Evolutionary conservation across 1,140 invertebrate species (phyloP), one percentile per base, ranked within the genome.

Genomic region (Metaphire vulgaris): DNA sequence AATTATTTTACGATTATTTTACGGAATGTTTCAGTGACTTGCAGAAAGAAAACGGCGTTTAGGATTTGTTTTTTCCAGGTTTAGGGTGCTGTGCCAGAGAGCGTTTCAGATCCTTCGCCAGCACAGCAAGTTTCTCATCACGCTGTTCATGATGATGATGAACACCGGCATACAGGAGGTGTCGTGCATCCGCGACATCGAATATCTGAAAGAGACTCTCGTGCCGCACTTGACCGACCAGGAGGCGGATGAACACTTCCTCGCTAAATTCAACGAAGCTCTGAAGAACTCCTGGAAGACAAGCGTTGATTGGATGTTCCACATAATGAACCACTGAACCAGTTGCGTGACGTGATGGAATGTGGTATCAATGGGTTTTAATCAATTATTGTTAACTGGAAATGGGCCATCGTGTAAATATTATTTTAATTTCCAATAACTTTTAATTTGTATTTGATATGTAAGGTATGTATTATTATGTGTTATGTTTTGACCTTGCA

Each of bases 81-180:
- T 99, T 88, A 91, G 93, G 82, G 89, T 92, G 79, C 89, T 93
- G 77, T 99, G 97, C 87, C 87, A 78, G 83, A 92, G 86, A 89
- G 96, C 95, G 32, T 99, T 96, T 87, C 88, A 93, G 80, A 92
- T 95, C 73, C 87, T 99, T 66, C 88, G 96, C 30, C 89, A 91
- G 81, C 93, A 98, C 82, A 92, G 94, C 21, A 92, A 92, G 84
- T 89, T 99, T 75, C 92, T 99, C 82, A 89, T 99, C 79, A 96
- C 96, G 0, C 87, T 99, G 29, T 99, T 99, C 87, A 95, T 94
- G 34, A 96, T 99, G 93, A 99, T 99, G 96, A 92, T 98, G 82
- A 96, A 94, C 14, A 97, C 96, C 12, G 97, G 96, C 70, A 89
- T 99, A 80, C 94, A 96, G 2, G 97, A 99, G 80, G 83, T 90